These are phyloP conservation scores for Chesias legatella DNA, from an alignment of 2,888 invertebrate genomes.

Conservation along the genomic window DNA sequence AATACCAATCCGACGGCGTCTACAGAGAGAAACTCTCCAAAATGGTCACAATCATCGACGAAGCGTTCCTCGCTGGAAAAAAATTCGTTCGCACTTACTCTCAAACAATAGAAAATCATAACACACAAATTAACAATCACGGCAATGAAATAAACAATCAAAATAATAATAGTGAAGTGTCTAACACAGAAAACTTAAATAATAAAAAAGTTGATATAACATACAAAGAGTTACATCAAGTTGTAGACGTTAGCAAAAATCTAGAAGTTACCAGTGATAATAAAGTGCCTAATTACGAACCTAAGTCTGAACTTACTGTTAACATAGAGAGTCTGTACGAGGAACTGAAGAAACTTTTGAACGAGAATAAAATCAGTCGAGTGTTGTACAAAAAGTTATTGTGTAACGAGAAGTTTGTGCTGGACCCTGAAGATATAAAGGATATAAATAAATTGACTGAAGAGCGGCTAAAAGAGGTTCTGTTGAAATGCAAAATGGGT, in stretches of 20 bases:
- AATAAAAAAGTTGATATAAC: constrained; percentile 51
- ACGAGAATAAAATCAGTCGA: constrained; percentile 63
- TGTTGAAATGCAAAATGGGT: constrained; percentile 64
- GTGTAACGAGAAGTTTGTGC: constrained; percentile 63
- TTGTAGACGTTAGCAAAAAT: constrained; percentile 42
- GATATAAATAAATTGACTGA: constrained; percentile 67
- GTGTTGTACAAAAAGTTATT: constrained; percentile 64
- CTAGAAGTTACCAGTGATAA: constrained; percentile 32
- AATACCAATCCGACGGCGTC: constrained; percentile 89
- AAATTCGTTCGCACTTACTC: constrained; percentile 85
- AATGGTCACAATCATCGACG: constrained; percentile 90
- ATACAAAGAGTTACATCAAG: constrained; percentile 44
- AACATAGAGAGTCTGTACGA: constrained; percentile 44
- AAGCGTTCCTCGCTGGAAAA: constrained; percentile 86
- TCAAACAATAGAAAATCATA: constrained; percentile 26
- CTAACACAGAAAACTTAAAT: constrained; percentile 26
- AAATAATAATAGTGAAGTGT: neutral
- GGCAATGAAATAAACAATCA: too few relatives aligned
- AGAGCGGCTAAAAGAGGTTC: constrained; percentile 51
- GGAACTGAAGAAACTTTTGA: constrained; percentile 52
- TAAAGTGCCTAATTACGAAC: constrained; percentile 38
- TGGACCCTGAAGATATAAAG: constrained; percentile 71
- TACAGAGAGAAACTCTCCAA: constrained; percentile 92
- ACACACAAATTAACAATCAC: too few relatives aligned
- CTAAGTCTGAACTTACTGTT: constrained; percentile 31